Conservation (phyloP, 2,113 vertebrate species). For the Otus sunia region DNA sequence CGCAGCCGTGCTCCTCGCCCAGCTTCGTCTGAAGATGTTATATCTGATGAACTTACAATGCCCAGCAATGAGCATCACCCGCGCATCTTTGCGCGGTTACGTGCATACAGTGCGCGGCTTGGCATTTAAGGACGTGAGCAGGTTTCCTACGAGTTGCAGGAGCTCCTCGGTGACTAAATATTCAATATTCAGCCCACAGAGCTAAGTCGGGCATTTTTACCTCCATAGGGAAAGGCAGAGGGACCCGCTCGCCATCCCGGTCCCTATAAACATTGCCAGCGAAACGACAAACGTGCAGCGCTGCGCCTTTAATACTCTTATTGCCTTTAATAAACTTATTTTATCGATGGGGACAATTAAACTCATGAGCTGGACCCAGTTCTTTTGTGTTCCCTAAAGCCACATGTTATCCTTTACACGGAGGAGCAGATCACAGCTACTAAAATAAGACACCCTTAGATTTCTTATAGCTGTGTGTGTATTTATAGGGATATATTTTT, state of each 20-base stretch:
- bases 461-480: fast-evolving
- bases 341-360: not conserved
- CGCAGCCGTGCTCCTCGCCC: not conserved
- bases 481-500: not conserved
- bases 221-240: not conserved
- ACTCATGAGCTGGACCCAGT: fast-evolving
- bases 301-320: not conserved
- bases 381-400: not conserved
- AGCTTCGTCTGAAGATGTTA: not conserved
- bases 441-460: fast-evolving
- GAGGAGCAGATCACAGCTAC: not conserved
- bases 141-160: not conserved
- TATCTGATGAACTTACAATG: not conserved
- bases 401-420: not conserved
- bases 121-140: not conserved
- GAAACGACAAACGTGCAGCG: not conserved
- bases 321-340: not conserved
- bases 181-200: fast-evolving
- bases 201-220: not conserved
- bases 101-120: fast-evolving
- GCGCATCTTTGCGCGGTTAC: not conserved
- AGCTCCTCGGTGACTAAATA: not conserved
- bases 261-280: not conserved
- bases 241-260: fast-evolving
- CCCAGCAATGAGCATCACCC: not conserved